Conservation (phyloP, 2,888 invertebrate genomes). For the Lymantria monacha region DNA sequence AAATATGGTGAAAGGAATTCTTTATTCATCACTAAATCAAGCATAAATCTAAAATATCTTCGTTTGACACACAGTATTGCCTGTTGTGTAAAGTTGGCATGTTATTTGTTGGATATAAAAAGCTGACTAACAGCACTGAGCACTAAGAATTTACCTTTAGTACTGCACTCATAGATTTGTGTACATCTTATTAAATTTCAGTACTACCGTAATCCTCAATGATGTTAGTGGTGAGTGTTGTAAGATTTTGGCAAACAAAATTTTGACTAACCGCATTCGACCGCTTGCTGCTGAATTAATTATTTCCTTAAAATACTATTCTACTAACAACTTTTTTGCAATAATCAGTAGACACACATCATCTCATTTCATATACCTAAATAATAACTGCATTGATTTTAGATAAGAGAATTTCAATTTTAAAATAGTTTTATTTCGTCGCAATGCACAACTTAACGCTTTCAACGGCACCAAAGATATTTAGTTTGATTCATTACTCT, state of each 20-base stretch:
- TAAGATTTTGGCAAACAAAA: conserved; percentile 69
- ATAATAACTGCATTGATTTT: conserved; percentile 2
- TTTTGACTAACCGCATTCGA: conserved; percentile 62
- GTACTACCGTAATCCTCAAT: conserved; percentile 76
- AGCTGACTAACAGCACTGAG: conserved; percentile 79
- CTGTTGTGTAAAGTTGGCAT: conserved; percentile 74
- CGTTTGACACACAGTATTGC: conserved; percentile 69
- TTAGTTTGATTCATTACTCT: background rate
- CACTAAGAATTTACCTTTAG: conserved; percentile 65
- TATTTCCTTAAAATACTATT: conserved; percentile 10
- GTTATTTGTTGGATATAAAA: conserved; percentile 55
- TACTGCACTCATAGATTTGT: conserved; percentile 71
- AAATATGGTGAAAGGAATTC: conserved; percentile 54
- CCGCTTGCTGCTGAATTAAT: conserved; percentile 33
- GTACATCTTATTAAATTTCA: conserved; percentile 73
- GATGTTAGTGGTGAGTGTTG: conserved; percentile 80
- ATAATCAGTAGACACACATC: conserved; percentile 7
- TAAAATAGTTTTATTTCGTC: conserved; percentile 1
- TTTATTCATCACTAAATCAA: conserved; percentile 36
- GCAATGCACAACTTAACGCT: conserved; percentile 29
- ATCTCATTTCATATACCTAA: conserved; percentile 19
- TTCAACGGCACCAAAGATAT: conserved; percentile 12
- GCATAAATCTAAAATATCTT: conserved; percentile 66
- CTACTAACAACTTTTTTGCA: conserved; percentile 17
- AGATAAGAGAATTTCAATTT: background rate